Evolutionary conservation across 2,888 invertebrate genomes (phyloP).

Genomic region (Hypercompe scribonia): DNA sequence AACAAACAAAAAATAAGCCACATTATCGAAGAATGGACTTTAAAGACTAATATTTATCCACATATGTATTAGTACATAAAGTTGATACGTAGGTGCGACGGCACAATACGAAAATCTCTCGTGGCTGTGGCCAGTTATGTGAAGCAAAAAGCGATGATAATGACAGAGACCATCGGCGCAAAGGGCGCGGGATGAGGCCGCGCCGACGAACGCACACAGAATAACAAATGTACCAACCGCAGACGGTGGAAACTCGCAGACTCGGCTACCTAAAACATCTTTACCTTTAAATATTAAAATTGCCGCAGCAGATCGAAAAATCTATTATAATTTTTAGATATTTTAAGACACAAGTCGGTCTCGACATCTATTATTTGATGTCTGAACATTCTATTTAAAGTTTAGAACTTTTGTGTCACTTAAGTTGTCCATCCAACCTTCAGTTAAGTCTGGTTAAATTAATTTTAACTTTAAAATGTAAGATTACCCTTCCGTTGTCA

Average conservation of each 20-base stretch:
- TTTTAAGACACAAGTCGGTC: conserved; percentile 21
- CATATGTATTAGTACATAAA: conserved; percentile 56
- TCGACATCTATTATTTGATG: conserved; percentile 4
- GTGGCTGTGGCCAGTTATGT: conserved; percentile 76
- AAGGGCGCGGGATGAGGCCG: conserved; percentile 78
- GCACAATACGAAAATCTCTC: conserved; percentile 64
- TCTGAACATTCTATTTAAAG: conserved; percentile 11
- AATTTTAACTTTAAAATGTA: not conserved
- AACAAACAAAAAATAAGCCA: no score
- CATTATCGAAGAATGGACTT: conserved; percentile 31
- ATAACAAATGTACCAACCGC: conserved; percentile 68
- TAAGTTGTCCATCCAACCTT: not conserved
- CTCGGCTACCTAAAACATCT: conserved; percentile 35
- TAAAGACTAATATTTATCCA: conserved; percentile 49
- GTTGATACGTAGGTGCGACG: conserved; percentile 58
- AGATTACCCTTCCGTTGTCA: not conserved
- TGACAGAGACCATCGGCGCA: conserved; percentile 80
- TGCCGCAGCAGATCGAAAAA: conserved; percentile 7
- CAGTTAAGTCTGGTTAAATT: not conserved
- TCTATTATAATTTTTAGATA: conserved; percentile 22
- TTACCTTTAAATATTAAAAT: conserved; percentile 24
- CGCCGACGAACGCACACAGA: conserved; percentile 72
- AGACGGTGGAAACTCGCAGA: conserved; percentile 61
- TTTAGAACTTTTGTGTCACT: not conserved
- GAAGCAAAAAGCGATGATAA: conserved; percentile 85